Percentiles rank a stretch among this genome's conserved stretches.
These are phyloP conservation scores for Potamarius usumacintae DNA, from an alignment of 2,113 vertebrate genomes.

Conservation along the genomic window DNA sequence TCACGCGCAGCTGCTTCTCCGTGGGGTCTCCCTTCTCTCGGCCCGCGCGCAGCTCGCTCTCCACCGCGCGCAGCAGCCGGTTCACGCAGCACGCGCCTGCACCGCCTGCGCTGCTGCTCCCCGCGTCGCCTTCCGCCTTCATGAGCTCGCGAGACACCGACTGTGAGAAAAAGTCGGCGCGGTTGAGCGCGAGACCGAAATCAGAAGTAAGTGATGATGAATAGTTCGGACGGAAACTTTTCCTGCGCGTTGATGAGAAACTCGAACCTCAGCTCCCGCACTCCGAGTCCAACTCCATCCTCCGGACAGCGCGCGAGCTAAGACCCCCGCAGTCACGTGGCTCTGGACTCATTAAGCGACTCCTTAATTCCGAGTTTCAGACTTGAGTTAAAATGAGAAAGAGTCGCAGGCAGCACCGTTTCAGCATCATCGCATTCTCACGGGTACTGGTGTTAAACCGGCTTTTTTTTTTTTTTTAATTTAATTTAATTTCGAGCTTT, in stretches of 20 bases:
- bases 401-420: background rate
- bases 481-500: too few species aligned
- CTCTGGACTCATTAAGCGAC: slow-evolving; percentile 28
- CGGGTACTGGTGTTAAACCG: too few species aligned
- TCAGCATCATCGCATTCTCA: too few species aligned
- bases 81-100: slow-evolving; percentile 74
- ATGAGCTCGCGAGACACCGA: slow-evolving; percentile 56
- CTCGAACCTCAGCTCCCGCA: background rate
- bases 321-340: slow-evolving; percentile 47
- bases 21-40: slow-evolving; percentile 93
- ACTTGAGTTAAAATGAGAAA: background rate
- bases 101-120: slow-evolving; percentile 64
- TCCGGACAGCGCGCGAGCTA: slow-evolving; percentile 23
- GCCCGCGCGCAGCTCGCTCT: slow-evolving; percentile 86
- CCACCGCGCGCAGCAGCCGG: slow-evolving; percentile 86
- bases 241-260: background rate
- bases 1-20: slow-evolving; percentile 86
- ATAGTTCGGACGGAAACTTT: background rate
- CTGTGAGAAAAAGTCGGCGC: background rate
- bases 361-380: slow-evolving; percentile 7
- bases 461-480: too few species aligned
- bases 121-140: slow-evolving; percentile 68
- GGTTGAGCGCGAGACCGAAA: too few species aligned
- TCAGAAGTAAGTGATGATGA: background rate
- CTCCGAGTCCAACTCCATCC: slow-evolving; percentile 33